A percentile compares a stretch with the other conserved stretches of the same genome.
Conservation (phyloP, 64 coral and sea anemone genomes). For the Dendronephthya gigantea region DNA sequence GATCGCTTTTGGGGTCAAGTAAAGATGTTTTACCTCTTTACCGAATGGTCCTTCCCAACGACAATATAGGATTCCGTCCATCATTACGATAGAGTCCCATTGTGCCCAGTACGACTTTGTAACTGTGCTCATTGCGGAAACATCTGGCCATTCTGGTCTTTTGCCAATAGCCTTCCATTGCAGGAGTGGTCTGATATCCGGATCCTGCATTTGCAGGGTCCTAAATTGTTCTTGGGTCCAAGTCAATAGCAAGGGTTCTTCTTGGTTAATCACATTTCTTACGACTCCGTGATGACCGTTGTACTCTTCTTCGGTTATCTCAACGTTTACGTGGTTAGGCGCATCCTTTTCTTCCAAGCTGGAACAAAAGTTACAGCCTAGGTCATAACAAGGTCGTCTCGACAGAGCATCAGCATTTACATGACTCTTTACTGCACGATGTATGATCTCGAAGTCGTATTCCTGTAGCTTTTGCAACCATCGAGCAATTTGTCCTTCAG, state of each 20-base stretch:
- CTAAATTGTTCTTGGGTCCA: no score
- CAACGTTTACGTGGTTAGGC: not conserved
- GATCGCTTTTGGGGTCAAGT: conserved; percentile 11
- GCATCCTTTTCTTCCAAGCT: not conserved
- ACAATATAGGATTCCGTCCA: not conserved
- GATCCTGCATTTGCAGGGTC: no score
- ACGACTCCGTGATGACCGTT: no score
- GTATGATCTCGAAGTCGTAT: no score
- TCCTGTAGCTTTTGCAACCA: not conserved
- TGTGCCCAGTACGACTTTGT: not conserved
- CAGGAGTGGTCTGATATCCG: not conserved
- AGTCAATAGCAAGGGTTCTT: no score
- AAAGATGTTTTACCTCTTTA: not conserved
- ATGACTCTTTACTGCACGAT: no score
- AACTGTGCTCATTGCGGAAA: not conserved
- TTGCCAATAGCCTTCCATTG: not conserved
- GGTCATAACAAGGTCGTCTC: not conserved
- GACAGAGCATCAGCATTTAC: no score
- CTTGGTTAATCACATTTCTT: no score
- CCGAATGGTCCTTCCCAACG: not conserved
- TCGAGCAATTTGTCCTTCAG: not conserved
- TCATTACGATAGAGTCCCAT: not conserved
- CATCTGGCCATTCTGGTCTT: not conserved
- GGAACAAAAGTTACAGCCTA: not conserved
- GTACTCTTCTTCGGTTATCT: no score